These are phyloP conservation scores for Eutrigla gurnardus DNA, from an alignment of 2,797 vertebrate species.

Conservation along the genomic window DNA sequence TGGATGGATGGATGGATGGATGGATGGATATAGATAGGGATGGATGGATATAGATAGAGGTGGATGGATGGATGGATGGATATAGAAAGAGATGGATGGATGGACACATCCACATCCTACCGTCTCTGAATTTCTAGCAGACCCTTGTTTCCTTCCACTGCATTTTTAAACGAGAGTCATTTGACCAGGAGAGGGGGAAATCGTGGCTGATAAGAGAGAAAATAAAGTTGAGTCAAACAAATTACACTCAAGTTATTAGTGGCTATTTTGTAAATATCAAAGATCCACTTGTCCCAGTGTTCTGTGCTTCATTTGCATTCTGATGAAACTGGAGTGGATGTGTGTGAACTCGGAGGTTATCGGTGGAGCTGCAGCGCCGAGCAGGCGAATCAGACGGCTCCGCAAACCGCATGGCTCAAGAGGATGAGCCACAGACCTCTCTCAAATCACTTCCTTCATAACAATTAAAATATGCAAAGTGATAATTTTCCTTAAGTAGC, in stretches of 20 bases:
- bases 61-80: no score
- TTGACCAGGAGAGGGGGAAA: slow-evolving; percentile 40
- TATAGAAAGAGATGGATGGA: neutral
- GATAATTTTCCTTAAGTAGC: slow-evolving; percentile 99
- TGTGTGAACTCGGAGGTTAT: slow-evolving; percentile 99
- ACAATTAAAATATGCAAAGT: slow-evolving; percentile 99
- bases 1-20: no score
- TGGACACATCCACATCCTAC: slow-evolving; percentile 14
- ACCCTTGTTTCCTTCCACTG: slow-evolving; percentile 54
- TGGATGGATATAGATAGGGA: no score
- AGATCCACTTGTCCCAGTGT: slow-evolving; percentile 95
- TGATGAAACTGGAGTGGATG: slow-evolving; percentile 99
- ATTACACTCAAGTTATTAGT: slow-evolving; percentile 97
- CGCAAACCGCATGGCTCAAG: slow-evolving; percentile 92
- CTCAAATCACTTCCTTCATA: slow-evolving; percentile 99
- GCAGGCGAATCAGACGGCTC: slow-evolving; percentile 92
- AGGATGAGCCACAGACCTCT: slow-evolving; percentile 98
- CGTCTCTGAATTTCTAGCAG: slow-evolving; percentile 32
- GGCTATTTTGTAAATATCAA: slow-evolving; percentile 99
- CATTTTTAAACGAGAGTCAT: slow-evolving; percentile 57
- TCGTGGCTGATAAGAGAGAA: slow-evolving; percentile 80
- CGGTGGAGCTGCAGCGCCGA: slow-evolving; percentile 93
- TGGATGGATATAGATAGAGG: no score
- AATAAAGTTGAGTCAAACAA: slow-evolving; percentile 96
- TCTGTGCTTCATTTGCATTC: slow-evolving; percentile 98